Evolutionary conservation across 2,888 invertebrate genomes (phyloP).

Genomic region (Latrodectus elegans): DNA sequence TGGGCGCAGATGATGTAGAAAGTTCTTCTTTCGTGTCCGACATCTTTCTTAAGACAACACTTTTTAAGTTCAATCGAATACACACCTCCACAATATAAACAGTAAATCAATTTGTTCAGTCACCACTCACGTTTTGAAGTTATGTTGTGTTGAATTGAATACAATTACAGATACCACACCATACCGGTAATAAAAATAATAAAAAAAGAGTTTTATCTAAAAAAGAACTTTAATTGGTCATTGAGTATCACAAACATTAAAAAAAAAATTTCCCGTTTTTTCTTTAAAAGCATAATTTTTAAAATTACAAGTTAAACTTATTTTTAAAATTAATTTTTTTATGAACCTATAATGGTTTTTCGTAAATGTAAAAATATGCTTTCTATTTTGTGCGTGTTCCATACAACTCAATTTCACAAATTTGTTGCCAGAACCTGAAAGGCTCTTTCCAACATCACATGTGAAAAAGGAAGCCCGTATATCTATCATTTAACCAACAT

Average conservation of each 20-base stretch:
- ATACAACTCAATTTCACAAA: background rate
- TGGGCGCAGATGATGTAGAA: slow-evolving; percentile 54
- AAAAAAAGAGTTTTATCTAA: slow-evolving; percentile 30
- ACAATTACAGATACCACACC: slow-evolving; percentile 29
- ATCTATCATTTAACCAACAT: background rate
- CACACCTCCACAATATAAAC: slow-evolving; percentile 45
- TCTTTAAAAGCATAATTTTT: too few species aligned
- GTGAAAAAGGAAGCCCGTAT: background rate
- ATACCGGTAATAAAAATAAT: slow-evolving; percentile 56
- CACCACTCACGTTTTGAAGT: slow-evolving; percentile 54
- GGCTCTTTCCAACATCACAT: background rate
- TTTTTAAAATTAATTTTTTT: too few species aligned
- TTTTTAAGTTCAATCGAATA: slow-evolving; percentile 34
- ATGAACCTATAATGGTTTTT: too few species aligned
- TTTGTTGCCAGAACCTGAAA: background rate
- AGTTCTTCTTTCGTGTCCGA: slow-evolving; percentile 67
- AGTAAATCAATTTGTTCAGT: slow-evolving; percentile 20
- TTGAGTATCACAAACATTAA: background rate
- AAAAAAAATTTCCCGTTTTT: background rate
- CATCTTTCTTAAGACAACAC: slow-evolving; percentile 43
- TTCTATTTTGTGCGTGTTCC: background rate
- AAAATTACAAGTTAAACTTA: too few species aligned
- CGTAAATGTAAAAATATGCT: background rate
- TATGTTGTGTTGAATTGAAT: slow-evolving; percentile 16
- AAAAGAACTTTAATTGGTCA: slow-evolving; percentile 50